phyloP scores from a whole-genome alignment of 2,113 vertebrate genomes.

The Rattus rattus region DNA sequence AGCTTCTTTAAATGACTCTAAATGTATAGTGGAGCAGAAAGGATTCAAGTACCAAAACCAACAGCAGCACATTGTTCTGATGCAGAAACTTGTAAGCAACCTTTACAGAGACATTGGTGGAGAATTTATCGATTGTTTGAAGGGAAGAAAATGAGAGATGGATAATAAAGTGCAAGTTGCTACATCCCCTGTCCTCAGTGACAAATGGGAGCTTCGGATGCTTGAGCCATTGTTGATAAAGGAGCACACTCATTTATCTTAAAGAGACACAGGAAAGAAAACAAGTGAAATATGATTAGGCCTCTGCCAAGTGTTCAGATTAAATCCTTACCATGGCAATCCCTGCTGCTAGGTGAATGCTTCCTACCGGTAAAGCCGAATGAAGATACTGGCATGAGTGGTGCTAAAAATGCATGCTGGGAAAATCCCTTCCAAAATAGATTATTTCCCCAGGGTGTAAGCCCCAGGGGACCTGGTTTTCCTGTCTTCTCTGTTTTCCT shows the following conservation, averaged over 20 bases:
- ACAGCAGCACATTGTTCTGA: constrained; percentile 6
- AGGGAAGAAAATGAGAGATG: constrained; percentile 68
- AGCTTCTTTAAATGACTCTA: background rate
- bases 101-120: constrained; percentile 72
- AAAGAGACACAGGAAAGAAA: constrained; percentile 74
- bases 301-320: constrained; percentile 68
- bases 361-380: constrained; percentile 34
- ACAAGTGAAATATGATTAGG: constrained; percentile 80
- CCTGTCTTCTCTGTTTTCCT: constrained; percentile 73
- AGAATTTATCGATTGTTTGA: constrained; percentile 70
- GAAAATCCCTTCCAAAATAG: constrained; percentile 52
- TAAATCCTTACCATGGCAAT: constrained; percentile 70
- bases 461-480: constrained; percentile 52
- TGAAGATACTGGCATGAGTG: constrained; percentile 29
- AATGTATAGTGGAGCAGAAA: constrained; percentile 40
- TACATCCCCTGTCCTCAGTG: constrained; percentile 48
- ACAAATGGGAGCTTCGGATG: constrained; percentile 78
- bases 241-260: constrained; percentile 78
- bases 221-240: constrained; percentile 78
- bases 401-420: constrained; percentile 68
- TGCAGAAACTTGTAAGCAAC: constrained; percentile 74
- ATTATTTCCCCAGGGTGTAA: constrained; percentile 51
- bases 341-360: constrained; percentile 50
- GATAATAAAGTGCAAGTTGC: constrained; percentile 73
- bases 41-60: constrained; percentile 49